Evolutionary conservation across 2,888 invertebrate species (phyloP), one percentile per base, ranked within the genome.

Genomic region (Anaspis maculata): DNA sequence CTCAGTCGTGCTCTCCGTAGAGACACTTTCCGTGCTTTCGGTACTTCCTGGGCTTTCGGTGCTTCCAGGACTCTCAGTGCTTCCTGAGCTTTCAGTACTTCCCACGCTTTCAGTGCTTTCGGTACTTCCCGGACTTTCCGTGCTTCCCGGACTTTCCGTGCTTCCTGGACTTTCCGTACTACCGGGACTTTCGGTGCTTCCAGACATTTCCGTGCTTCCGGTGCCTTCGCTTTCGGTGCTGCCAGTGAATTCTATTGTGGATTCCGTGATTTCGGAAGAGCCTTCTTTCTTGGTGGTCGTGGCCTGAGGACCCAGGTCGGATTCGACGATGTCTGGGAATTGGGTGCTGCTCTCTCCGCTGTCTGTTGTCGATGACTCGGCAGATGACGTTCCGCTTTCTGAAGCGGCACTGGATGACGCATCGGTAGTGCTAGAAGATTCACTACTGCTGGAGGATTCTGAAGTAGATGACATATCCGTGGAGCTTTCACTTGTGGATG

Each of bases 61-160:
- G 44, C 46, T 49, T 32, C 49, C 51, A 3, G 48, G 41, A 31
- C 44, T 47, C 13, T 39, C 52, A 15, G 51, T 41, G 26, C 36
- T 31, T 26, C 40, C 46, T 3, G 39, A 39, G 10, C 38, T 37
- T 23, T 39, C 41, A 4, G 45, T 42, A 31, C 41, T 41, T 11
- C 44, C 46, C 6, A 39, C 44, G 22, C 44, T 22, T 27, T 15
- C 35, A 14, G 36, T 41, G 28, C 27, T 41, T 13, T 45, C 47
- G 9, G 40, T 44, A 25, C 44, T 21, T 25, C 15, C 36, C 13
- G 36, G 29, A 22, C 22, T 34, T 26, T 49, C 47, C 5, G 48
- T 46, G 10, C 49, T 47, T 9, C 28, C 27, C 25, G 34, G 42
- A 34, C 47, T 46, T 14, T 23, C 45, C 4, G 30, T 32, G 6